phyloP scores from a whole-genome alignment of 1,140 invertebrate species.

The Mizuhopecten yessoensis region DNA sequence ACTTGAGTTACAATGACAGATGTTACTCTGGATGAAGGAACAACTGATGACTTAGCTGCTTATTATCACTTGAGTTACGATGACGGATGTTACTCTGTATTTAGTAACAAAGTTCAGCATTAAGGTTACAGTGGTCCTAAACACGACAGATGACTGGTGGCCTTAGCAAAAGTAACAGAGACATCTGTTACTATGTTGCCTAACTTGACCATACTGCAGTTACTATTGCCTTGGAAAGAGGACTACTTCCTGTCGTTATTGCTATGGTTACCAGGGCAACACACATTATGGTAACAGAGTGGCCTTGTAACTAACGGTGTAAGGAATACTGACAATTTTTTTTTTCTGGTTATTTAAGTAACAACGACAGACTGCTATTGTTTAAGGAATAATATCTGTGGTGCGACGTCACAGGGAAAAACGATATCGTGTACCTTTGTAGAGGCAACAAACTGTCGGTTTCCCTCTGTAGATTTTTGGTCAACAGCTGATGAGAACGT shows the following conservation, averaged over 20 bases:
- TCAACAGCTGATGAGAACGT: no score
- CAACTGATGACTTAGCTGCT: not conserved
- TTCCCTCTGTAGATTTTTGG: no score
- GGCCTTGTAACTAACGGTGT: not conserved
- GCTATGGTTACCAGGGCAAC: not conserved
- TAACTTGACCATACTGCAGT: not conserved
- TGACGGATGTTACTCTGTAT: not conserved
- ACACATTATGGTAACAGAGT: not conserved
- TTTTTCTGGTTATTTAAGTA: not conserved
- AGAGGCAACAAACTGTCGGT: no score
- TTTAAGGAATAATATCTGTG: not conserved
- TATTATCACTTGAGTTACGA: no score
- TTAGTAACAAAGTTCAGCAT: slow-evolving; percentile 10
- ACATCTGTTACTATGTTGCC: not conserved
- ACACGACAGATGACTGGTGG: not conserved
- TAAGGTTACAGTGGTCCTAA: not conserved
- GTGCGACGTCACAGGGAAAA: no score
- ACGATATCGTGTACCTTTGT: no score
- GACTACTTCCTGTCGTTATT: not conserved
- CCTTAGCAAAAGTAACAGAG: not conserved
- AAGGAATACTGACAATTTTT: not conserved
- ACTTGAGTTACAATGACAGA: no score
- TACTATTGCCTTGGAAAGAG: not conserved
- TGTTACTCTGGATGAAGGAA: no score
- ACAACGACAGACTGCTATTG: not conserved